Evolutionary conservation across 2,797 vertebrate species (phyloP), one percentile per base, ranked within the genome.

Genomic region (Scolopax rusticola): DNA sequence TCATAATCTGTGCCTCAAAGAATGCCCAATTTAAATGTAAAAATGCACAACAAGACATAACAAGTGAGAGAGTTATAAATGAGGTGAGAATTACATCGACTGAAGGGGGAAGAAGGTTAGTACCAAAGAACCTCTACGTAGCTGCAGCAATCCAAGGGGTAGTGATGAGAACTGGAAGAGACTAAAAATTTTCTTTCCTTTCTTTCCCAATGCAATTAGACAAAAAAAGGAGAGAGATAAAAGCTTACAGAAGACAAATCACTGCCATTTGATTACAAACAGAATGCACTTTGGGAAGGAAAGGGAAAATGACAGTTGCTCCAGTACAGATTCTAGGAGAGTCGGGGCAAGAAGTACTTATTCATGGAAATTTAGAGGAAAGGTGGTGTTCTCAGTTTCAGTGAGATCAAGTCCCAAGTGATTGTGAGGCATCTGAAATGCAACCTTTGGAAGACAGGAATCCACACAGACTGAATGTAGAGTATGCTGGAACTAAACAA

Each of bases 31-130:
- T 79, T 87, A 81, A 84, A 93, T 61, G 67, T 60, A 95, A 85
- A 95, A 95, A 87, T 47, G 89, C 93, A 85, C 75, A 94, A 87
- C 89, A 94, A 96, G 95, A 92, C 41, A 6, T 47, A 95, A 90
- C 94, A 95, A 92, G 94, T 59, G 71, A 12, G 75, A 79, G 75
- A 93, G 53, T 65, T 60, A 82, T 80, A 95, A 92, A 87, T 0
- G 13, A 89, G 60, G 68, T 2, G 6, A 93, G 83, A 94, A 90
- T 89, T 83, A 47, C 63, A 74, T 2, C 4, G 6, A 40, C 77
- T 41, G 53, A 77, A 89, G 61, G 80, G 65, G 84, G 70, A 59
- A 70, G 68, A 50, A 69, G 33, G 45, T 41, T 82, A 45, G 27
- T 30, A 79, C 70, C 86, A 33, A 60, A 54, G 57, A 74, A 63